Base-by-base conservation (phyloP, 2,797 vertebrate species). In the Spinus olivaceus region DNA sequence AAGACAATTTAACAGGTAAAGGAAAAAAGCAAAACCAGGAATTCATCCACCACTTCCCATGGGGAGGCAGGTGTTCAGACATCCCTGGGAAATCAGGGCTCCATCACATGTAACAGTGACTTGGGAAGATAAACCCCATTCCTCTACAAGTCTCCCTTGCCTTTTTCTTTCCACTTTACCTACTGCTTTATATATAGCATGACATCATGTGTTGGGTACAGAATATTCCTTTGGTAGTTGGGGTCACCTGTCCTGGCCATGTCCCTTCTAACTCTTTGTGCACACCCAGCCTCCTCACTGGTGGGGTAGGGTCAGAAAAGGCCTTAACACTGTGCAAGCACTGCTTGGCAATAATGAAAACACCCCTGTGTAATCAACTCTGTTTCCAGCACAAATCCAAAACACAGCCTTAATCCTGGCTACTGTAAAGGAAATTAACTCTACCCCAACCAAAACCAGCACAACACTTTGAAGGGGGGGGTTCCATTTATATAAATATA, bases 31-130 rank as follows among this genome's bases (percentile, higher is more conserved):
- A 65, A 83, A 65, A 18, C 5, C 4, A 35, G 30, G 46, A 46
- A 51, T 46, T 41, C 20, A 53, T 35, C 10, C 51, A 53, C 33
- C 18, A 32, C 9, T 51, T 65, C 19, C 46, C 39, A 19, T 6
- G 15, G 30, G 18, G 13, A 32, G 46, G 10, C 19, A 39, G 14
- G 8, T 78, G 46, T 41, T 65, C 72, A 59, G 65, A 59, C 10
- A 65, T 41, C 5, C 20, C 33, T 11, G 23, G 59, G 30, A 53
- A 71, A 53, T 33, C 33, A 41, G 39, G 30, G 22, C 33, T 78
- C 5, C 15, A 10, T 47, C 8, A 12, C 1, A 2, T 0, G 0
- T 37, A 42, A n/a, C 23, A 47, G 21, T 49, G 27, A n/a, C 78
- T 61, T 41, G 10, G 32, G 54, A 54, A 81, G 19, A 53, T 32